Conservation (phyloP, 2,113 vertebrate species). For the Spheniscus mendiculus region DNA sequence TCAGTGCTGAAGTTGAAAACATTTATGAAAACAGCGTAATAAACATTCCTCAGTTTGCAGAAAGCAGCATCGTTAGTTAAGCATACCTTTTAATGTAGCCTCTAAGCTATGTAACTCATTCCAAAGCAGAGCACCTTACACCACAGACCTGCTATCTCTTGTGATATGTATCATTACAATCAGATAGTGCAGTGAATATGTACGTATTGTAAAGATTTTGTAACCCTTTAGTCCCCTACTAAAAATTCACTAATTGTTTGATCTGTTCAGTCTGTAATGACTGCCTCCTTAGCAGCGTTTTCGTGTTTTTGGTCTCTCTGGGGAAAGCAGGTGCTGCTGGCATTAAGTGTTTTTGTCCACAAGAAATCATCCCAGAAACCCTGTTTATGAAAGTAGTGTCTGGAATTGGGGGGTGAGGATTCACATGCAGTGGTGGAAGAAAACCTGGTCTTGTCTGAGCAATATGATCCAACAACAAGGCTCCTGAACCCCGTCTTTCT, state of each 20-base stretch:
- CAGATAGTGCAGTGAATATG: neutral
- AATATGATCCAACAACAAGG: constrained; percentile 77
- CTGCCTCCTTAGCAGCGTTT: constrained; percentile 84
- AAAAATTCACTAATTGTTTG: constrained; percentile 83
- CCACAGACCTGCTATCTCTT: neutral
- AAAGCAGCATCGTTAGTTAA: neutral
- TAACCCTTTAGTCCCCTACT: constrained; percentile 52
- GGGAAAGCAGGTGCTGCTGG: constrained; percentile 78
- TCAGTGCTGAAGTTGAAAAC: neutral
- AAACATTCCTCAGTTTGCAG: neutral
- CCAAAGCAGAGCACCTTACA: neutral
- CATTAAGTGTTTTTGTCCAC: constrained; percentile 74
- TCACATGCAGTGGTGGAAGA: constrained; percentile 84
- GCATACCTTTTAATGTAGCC: neutral
- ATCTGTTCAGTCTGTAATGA: constrained; percentile 91
- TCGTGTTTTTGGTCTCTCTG: constrained; percentile 77
- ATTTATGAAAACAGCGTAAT: neutral
- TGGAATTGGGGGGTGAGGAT: constrained; percentile 75
- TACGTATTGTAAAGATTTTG: neutral
- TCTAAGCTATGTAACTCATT: neutral
- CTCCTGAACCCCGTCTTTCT: constrained; percentile 80
- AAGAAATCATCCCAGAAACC: constrained; percentile 66
- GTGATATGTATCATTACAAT: neutral
- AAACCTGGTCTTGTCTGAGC: constrained; percentile 80
- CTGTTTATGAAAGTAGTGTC: constrained; percentile 73